Evolutionary conservation across 2,113 vertebrate species (phyloP).

Genomic region (Nannobrachium achirus): DNA sequence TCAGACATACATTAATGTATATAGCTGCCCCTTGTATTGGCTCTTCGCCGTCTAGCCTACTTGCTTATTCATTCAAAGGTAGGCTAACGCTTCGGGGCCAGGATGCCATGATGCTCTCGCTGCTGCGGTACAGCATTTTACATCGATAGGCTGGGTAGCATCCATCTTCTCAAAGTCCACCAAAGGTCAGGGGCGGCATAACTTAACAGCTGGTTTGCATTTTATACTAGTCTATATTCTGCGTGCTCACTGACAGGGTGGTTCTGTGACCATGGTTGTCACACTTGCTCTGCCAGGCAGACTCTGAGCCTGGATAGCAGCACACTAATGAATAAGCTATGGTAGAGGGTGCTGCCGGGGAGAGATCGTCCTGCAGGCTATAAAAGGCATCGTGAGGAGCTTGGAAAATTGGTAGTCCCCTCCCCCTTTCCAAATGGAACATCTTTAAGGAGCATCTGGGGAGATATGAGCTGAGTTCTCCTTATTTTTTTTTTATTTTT

Average conservation of each 20-base stretch:
- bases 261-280: slow-evolving; percentile 32
- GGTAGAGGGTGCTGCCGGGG: slow-evolving; percentile 59
- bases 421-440: slow-evolving; percentile 59
- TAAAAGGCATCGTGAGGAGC: slow-evolving; percentile 66
- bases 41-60: slow-evolving; percentile 49
- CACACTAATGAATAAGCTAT: slow-evolving; percentile 65
- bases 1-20: slow-evolving; percentile 49
- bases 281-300: slow-evolving; percentile 50
- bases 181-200: slow-evolving; percentile 73
- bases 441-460: slow-evolving; percentile 41
- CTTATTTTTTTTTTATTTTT: background rate
- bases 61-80: slow-evolving; percentile 71
- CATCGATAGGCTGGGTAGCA: slow-evolving; percentile 68
- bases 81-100: slow-evolving; percentile 34
- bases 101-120: slow-evolving; percentile 53
- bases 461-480: slow-evolving; percentile 46
- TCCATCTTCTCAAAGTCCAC: slow-evolving; percentile 75
- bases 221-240: slow-evolving; percentile 61
- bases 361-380: slow-evolving; percentile 70
- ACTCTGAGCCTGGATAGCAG: slow-evolving; percentile 37
- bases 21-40: slow-evolving; percentile 16
- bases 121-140: slow-evolving; percentile 59
- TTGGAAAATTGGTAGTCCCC: slow-evolving; percentile 71
- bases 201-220: slow-evolving; percentile 62
- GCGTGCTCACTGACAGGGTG: slow-evolving; percentile 62